Evolutionary conservation across 1,140 invertebrate species (phyloP), one percentile per base, ranked within the genome.

Genomic region (Lucilia sericata): DNA sequence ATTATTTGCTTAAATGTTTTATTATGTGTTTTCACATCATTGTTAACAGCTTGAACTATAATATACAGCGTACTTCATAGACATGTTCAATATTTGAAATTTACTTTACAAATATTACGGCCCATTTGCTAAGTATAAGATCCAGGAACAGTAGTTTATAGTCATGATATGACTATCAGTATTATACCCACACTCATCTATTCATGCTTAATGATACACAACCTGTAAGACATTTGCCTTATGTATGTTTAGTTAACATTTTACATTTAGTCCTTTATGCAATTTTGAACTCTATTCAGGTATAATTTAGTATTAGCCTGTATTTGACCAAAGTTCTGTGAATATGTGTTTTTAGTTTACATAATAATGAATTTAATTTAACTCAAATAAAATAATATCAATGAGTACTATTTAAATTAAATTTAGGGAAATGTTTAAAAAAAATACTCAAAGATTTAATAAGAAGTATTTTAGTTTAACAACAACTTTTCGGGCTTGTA

Each of bases 71-170:
- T 60, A 60, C 19, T 70, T 70, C 19, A 17, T 8, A 70, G n/a
- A 21, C 19, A 70, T 70, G 19, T 70, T 25, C 19, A 70, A 70
- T 70, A 70, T 70, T 70, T 70, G 19, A 70, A 25, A 70, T 70
- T 70, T 70, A 25, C 65, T 70, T 70, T 70, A 70, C 19, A 70
- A 19, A 70, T 70, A 70, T 70, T 70, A 70, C n/a, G 19, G 65
- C 19, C 19, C 65, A 70, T 70, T 70, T 21, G 65, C 4, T 25
- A 21, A 19, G 42, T 42, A 42, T 10, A 42, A 42, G 0, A 1
- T 21, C 2, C 65, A 70, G 9, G 7, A 70, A 7, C n/a, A 70
- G 65, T 70, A 70, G 14, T n/a, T 70, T 21, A 70, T 70, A 70
- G 19, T 21, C 65, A 21, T 70, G 65, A 19, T 21, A 70, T 19